These are phyloP conservation scores for Scaptomyza parva DNA, from an alignment of 2,888 invertebrate species.

Conservation along the genomic window DNA sequence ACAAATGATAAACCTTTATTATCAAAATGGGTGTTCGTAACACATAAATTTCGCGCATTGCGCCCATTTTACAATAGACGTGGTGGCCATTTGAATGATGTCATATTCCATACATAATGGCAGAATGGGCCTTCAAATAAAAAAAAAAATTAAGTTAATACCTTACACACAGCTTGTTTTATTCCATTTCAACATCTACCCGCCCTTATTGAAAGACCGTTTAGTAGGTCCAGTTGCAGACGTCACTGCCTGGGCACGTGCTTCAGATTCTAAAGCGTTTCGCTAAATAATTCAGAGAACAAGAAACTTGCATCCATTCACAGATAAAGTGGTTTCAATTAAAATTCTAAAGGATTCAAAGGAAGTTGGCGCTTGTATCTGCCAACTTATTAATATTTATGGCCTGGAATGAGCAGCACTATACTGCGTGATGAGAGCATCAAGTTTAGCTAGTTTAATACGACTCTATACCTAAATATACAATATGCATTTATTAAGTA, in stretches of 20 bases:
- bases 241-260: slow-evolving; percentile 70
- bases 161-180: no score
- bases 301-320: slow-evolving; percentile 46
- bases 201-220: slow-evolving; percentile 33
- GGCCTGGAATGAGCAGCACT: slow-evolving; percentile 55
- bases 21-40: no score
- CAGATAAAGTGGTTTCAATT: slow-evolving; percentile 77
- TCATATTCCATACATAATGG: no score
- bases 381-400: slow-evolving; percentile 72
- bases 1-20: no score
- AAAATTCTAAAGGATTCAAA: slow-evolving; percentile 77
- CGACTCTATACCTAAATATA: slow-evolving; percentile 17
- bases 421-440: slow-evolving; percentile 18
- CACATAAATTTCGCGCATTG: no score
- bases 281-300: slow-evolving; percentile 13
- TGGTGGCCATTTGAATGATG: no score
- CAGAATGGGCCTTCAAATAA: no score
- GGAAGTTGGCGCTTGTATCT: slow-evolving; percentile 73
- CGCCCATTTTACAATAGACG: no score
- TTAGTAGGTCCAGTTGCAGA: slow-evolving; percentile 42
- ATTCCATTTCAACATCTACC: no score
- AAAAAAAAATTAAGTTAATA: no score
- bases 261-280: slow-evolving; percentile 61
- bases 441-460: slow-evolving; percentile 1
- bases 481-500: slow-evolving; percentile 6